Base-by-base conservation (phyloP, 2,797 vertebrate species). In the Arremon aurantiirostris region DNA sequence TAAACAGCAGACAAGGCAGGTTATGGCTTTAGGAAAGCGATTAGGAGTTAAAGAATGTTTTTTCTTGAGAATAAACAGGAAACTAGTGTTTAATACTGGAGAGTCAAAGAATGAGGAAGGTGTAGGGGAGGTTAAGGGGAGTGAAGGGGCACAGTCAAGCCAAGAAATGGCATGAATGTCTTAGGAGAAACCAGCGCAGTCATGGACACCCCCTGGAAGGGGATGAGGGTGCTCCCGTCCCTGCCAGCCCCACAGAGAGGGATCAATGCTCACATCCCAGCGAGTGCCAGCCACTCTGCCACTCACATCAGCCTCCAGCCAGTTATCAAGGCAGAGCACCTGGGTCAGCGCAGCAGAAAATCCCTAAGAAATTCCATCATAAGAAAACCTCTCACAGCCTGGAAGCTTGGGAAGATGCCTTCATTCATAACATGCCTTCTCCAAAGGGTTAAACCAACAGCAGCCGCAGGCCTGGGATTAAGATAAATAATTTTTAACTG, bases 21-120 rank as follows among this genome's bases (percentile, higher is more conserved):
- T 96, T 97, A 97, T 93, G 94, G 92, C 91, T 97, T 93, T 90
- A 93, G 94, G 94, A 96, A 96, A 97, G 93, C 85, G 77, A 77
- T 95, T 95, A 95, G 79, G 73, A 96, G 78, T 73, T 94, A 85
- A 93, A 90, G 90, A 93, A 94, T 11, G 15, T 39, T 70, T 95
- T 95, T 87, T 50, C 68, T 77, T 1, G 30, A 59, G 79, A 96
- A 95, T 83, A 89, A 94, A 79, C 41, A 23, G 69, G 82, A 88
- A 89, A 68, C 23, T 41, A 79, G 81, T 32, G 59, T 75, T 95
- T 90, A 82, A 79, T 69, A 42, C n/a, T 84, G 55, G 32, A 20
- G 68, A 85, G 46, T 4, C 14, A 12, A 8, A 63, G 64, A 41
- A 88, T 59, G 39, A 84, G 42, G 47, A 46, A 18, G 27, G 56